Conservation (phyloP, 53 echinoderm and acorn worm genomes). For the Echinometra lucunter region DNA sequence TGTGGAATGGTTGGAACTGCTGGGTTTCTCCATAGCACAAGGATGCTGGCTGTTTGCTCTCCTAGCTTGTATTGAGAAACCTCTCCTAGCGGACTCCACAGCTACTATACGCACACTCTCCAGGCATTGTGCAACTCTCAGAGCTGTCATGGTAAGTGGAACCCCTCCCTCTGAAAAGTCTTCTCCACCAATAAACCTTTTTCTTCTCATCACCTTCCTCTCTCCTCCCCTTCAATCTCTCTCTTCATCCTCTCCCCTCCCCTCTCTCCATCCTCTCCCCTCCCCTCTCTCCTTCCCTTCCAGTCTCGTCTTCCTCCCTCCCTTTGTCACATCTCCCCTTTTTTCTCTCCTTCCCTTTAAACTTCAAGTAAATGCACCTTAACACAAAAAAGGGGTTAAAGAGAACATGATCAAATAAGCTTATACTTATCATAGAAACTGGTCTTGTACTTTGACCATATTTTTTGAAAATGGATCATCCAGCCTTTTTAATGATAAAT, state of each 20-base stretch:
- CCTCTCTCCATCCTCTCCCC: not conserved
- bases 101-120: slow-evolving; percentile 87
- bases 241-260: not conserved
- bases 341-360: too few relatives aligned
- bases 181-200: not conserved
- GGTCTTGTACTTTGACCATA: not conserved
- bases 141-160: slow-evolving; percentile 85
- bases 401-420: not conserved
- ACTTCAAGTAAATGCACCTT: too few relatives aligned
- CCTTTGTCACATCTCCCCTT: not conserved
- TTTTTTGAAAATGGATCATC: not conserved
- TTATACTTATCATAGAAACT: not conserved
- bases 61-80: slow-evolving; percentile 91
- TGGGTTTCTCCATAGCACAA: slow-evolving; percentile 92
- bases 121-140: slow-evolving; percentile 85
- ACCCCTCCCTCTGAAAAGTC: not conserved
- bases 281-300: not conserved
- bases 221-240: not conserved
- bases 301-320: not conserved
- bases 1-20: slow-evolving; percentile 83
- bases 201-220: not conserved
- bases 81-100: slow-evolving; percentile 84
- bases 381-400: not conserved
- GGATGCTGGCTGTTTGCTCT: slow-evolving; percentile 97
- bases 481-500: not conserved